phyloP scores from a whole-genome alignment of 2,113 vertebrate genomes.

The Platysternon megacephalum region DNA sequence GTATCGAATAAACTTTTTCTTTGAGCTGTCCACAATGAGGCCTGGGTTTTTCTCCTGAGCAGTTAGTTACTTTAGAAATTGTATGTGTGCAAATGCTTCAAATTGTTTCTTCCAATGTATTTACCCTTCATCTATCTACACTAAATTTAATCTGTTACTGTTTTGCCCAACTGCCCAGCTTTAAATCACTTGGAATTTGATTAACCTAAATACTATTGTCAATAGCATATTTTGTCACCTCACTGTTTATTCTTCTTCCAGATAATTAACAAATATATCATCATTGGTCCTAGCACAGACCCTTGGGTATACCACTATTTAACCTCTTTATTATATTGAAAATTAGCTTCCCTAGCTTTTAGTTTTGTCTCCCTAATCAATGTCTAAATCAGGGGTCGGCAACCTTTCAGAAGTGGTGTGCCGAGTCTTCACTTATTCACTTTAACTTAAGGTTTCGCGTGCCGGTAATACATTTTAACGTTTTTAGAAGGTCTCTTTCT shows the following conservation, averaged over 20 bases:
- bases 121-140: background rate
- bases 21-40: rapidly evolving
- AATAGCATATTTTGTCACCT: background rate
- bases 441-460: too few relatives aligned
- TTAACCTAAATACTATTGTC: background rate
- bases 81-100: rapidly evolving
- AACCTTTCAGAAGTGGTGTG: too few relatives aligned
- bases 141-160: background rate
- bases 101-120: background rate
- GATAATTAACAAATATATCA: background rate
- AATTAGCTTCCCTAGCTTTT: background rate
- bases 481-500: too few relatives aligned
- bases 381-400: background rate
- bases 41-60: background rate
- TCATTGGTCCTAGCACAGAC: background rate
- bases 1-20: background rate
- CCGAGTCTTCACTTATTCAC: too few relatives aligned
- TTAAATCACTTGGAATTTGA: background rate
- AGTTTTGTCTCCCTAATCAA: background rate
- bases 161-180: rapidly evolving
- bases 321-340: background rate
- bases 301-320: background rate
- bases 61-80: background rate
- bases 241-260: background rate
- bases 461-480: too few relatives aligned